Percentiles rank a stretch among this genome's conserved stretches.
Conservation (phyloP, 2,888 invertebrate genomes). For the Megastigmus dorsalis region DNA sequence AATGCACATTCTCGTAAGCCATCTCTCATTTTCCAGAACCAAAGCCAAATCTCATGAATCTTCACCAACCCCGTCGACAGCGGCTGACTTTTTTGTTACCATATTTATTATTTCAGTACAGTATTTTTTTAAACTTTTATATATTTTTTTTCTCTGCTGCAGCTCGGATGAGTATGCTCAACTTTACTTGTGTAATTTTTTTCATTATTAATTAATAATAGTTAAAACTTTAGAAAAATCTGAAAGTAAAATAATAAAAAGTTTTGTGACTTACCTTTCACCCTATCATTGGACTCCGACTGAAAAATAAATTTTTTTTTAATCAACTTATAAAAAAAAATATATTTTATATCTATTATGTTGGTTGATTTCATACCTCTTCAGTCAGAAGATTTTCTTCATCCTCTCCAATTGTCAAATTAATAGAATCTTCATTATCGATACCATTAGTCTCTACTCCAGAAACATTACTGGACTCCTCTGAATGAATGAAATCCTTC, state of each 20-base stretch:
- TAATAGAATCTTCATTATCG: conserved; percentile 87
- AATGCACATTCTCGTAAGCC: conserved; percentile 18
- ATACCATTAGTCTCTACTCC: conserved; percentile 77
- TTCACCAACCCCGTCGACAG: conserved; percentile 39
- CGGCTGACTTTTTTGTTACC: neutral
- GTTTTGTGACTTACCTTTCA: conserved; percentile 69
- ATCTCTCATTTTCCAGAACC: conserved; percentile 38
- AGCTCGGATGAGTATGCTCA: conserved; percentile 2
- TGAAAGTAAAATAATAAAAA: conserved; percentile 22
- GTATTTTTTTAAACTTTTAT: conserved; percentile 16
- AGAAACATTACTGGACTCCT: conserved; percentile 54
- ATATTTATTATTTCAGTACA: conserved; percentile 14
- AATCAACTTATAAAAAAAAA: too few species aligned
- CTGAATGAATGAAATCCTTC: conserved; percentile 46
- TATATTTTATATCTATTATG: too few species aligned
- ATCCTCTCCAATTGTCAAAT: conserved; percentile 87
- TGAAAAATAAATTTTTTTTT: too few species aligned
- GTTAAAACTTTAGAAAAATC: conserved; percentile 33
- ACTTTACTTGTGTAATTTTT: conserved; percentile 25
- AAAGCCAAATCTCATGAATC: conserved; percentile 34
- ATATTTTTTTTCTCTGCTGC: conserved; percentile 37
- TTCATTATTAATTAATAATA: neutral
- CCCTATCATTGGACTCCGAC: conserved; percentile 70
- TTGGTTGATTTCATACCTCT: conserved; percentile 79
- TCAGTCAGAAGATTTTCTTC: conserved; percentile 85